These are phyloP conservation scores for Nothura maculosa DNA, from an alignment of 2,797 vertebrate species.

Conservation along the genomic window DNA sequence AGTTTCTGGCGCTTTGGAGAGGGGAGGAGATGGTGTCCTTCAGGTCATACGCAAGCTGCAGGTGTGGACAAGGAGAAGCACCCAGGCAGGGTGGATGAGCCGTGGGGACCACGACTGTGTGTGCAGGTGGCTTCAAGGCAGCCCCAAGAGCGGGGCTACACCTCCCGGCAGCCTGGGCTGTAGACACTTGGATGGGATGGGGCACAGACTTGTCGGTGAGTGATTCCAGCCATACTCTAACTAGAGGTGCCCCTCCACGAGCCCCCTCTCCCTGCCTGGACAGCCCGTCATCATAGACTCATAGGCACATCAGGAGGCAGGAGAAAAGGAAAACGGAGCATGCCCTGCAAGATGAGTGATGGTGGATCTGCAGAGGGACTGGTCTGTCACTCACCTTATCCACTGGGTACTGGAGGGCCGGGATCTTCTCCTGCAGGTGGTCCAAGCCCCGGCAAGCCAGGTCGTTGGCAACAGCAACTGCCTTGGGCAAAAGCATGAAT, in stretches of 20 bases:
- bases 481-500: neutral
- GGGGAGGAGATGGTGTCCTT: slow-evolving; percentile 79
- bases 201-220: neutral
- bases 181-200: neutral
- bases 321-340: neutral
- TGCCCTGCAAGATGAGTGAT: rapidly evolving
- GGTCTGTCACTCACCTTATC: slow-evolving; percentile 76
- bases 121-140: neutral
- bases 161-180: neutral
- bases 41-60: slow-evolving; percentile 81
- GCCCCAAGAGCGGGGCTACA: neutral
- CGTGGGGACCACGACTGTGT: neutral
- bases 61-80: neutral
- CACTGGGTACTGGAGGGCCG: slow-evolving; percentile 83
- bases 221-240: rapidly evolving
- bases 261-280: neutral
- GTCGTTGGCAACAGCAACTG: slow-evolving; percentile 82
- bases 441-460: slow-evolving; percentile 85
- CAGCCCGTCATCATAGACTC: neutral
- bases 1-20: slow-evolving; percentile 78
- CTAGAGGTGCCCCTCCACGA: neutral
- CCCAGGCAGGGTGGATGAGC: neutral
- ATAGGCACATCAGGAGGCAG: neutral
- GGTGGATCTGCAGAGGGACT: neutral
- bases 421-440: slow-evolving; percentile 85